phyloP scores from a whole-genome alignment of 2,113 vertebrate genomes.

The mouse (Mus musculus) region DNA sequence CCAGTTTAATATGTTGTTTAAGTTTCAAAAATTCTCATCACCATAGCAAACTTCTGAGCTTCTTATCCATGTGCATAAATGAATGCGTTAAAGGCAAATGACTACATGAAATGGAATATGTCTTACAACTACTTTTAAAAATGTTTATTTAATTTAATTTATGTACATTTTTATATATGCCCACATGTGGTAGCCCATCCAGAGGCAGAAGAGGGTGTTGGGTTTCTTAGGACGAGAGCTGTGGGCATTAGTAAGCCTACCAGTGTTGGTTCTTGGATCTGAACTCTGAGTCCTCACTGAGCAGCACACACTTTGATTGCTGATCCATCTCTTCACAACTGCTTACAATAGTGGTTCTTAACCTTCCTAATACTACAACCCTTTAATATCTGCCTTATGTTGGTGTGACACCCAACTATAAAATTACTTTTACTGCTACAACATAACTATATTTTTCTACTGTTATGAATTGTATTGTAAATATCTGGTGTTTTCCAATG shows the following conservation, averaged over 20 bases:
- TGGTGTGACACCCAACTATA: background rate
- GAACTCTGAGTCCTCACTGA: background rate
- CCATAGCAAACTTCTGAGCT: background rate
- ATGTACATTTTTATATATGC: background rate
- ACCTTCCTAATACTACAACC: background rate
- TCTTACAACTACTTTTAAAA: background rate
- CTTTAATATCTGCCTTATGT: background rate
- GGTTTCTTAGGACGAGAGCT: background rate
- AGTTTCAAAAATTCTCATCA: background rate
- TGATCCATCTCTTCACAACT: background rate
- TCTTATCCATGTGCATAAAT: slow-evolving; percentile 11
- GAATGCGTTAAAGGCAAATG: slow-evolving; percentile 32
- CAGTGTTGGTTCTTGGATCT: background rate
- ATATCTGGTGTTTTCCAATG: background rate
- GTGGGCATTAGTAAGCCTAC: too few relatives aligned
- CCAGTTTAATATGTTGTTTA: background rate
- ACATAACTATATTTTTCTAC: background rate
- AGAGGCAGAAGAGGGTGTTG: background rate
- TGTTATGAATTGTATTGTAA: background rate
- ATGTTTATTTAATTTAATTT: background rate
- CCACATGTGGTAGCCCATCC: background rate
- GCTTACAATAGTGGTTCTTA: background rate
- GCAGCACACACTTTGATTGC: background rate
- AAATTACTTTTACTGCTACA: background rate
- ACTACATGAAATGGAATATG: background rate